Evolutionary conservation across 1,140 invertebrate genomes (phyloP).

Genomic region (Calephelis virginiensis): DNA sequence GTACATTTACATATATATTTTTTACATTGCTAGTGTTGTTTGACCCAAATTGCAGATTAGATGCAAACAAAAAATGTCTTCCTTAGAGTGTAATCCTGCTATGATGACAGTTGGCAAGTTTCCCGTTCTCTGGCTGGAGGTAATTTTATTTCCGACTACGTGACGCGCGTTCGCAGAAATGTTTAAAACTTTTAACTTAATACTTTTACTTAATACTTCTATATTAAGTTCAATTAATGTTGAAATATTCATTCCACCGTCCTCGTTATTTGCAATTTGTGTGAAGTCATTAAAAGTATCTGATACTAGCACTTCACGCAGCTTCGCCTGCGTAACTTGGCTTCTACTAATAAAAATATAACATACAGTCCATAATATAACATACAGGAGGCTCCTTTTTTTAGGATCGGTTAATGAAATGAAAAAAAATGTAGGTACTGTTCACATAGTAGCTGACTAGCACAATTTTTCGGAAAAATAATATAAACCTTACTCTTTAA

Average conservation of each 20-base stretch:
- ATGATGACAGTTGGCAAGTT: constrained; percentile 65
- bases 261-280: constrained; percentile 5
- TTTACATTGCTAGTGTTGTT: background rate
- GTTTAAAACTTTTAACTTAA: constrained; percentile 8
- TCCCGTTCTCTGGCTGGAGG: constrained; percentile 49
- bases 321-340: too few species aligned
- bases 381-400: too few species aligned
- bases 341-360: too few species aligned
- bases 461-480: too few species aligned
- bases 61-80: constrained; percentile 40
- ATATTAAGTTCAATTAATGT: constrained; percentile 12
- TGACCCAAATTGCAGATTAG: background rate
- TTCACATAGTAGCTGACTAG: too few species aligned
- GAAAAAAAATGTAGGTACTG: too few species aligned
- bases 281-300: constrained; percentile 2
- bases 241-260: background rate
- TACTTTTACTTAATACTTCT: background rate
- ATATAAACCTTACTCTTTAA: too few species aligned
- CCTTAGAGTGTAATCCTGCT: constrained; percentile 63
- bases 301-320: too few species aligned
- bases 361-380: too few species aligned
- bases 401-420: too few species aligned
- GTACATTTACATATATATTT: background rate
- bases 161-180: constrained; percentile 35
- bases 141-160: constrained; percentile 65